phyloP scores from a whole-genome alignment of 2,113 vertebrate genomes.

The Leuciscus idus region DNA sequence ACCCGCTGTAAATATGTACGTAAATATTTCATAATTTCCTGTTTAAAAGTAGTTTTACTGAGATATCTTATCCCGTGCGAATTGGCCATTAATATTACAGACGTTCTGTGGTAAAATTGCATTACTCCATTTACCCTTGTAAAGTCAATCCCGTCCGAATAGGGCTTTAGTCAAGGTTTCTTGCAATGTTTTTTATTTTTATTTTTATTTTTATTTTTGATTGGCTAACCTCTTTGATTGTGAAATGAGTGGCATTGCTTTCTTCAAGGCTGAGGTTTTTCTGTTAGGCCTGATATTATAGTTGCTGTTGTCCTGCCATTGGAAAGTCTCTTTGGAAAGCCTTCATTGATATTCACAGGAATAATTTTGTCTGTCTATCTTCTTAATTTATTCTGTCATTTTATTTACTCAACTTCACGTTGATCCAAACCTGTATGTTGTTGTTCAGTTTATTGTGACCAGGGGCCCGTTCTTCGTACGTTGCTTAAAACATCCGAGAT shows the following conservation, averaged over 20 bases:
- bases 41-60: too few relatives aligned
- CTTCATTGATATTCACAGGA: neutral
- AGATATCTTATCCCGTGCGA: too few relatives aligned
- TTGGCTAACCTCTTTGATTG: neutral
- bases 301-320: neutral
- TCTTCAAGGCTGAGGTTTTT: neutral
- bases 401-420: neutral
- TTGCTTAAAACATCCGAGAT: too few relatives aligned
- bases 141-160: too few relatives aligned
- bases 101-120: too few relatives aligned
- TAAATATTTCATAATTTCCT: too few relatives aligned
- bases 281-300: neutral
- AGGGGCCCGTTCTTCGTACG: too few relatives aligned
- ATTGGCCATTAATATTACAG: too few relatives aligned
- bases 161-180: neutral
- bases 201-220: neutral
- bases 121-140: too few relatives aligned
- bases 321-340: neutral
- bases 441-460: neutral
- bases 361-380: neutral
- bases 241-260: neutral
- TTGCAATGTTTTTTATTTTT: neutral
- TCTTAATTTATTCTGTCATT: neutral
- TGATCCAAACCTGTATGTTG: neutral
- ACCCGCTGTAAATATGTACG: too few relatives aligned